Evolutionary conservation across 2,797 vertebrate genomes (phyloP), one percentile per base, ranked within the genome.

Genomic region (Denticeps clupeoides): DNA sequence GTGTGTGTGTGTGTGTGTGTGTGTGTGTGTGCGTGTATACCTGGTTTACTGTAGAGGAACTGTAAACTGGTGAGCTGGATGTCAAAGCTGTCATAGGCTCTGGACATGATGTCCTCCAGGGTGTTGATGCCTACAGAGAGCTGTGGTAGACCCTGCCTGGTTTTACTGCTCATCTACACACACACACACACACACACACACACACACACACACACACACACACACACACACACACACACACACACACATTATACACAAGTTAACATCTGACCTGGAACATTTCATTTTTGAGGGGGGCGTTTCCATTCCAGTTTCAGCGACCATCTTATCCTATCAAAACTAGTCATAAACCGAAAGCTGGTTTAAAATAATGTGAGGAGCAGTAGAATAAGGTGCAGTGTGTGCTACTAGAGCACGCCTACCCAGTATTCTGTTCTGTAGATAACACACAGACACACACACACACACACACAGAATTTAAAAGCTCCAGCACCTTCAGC

Each of bases 61-160:
- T 99, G 95, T 68, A 97, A 83, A 62, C 79, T 95, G 69, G 78
- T 90, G 21, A 99, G 91, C 5, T 96, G 87, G 41, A 99, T 25
- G 48, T 97, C 91, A 63, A 93, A 99, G 57, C 80, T 85, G 67
- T 99, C 95, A 21, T 99, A 99, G 11, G 95, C 95, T 79, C 88
- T 85, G 48, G 78, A 87, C 86, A 93, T 97, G 72, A 99, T 91
- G 63, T 94, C 91, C 79, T 96, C 90, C 50, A 93, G 83, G 45
- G 78, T 87, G 54, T 81, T 82, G 56, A 78, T 80, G 47, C 65
- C 66, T 32, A 67, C 68, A 13, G 81, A 88, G 42, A 95, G 74
- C 65, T 87, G 79, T 13, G 89, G 83, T 47, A 95, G 70, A 55
- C 81, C 50, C 11, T 82, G 82, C 65, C 69, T 91, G 74, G 71